Percentiles rank a stretch among this genome's conserved stretches.
These are phyloP conservation scores for Callionymus lyra DNA, from an alignment of 2,113 vertebrate genomes.

Conservation along the genomic window DNA sequence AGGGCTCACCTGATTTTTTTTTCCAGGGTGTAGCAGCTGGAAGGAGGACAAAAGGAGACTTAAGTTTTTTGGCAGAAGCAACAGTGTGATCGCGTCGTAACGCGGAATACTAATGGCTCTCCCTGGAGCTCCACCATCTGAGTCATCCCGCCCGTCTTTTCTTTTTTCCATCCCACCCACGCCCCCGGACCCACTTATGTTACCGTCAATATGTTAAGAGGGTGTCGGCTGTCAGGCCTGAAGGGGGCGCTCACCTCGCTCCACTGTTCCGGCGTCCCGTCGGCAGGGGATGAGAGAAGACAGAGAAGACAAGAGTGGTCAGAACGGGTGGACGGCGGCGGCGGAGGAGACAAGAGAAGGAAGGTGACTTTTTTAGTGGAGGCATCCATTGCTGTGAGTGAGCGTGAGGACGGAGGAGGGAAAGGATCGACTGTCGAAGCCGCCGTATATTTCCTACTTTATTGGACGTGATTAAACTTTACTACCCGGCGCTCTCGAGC, in stretches of 20 bases:
- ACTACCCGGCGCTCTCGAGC: slow-evolving; percentile 1
- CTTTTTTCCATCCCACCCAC: slow-evolving; percentile 18
- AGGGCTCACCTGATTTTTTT: slow-evolving; percentile 81
- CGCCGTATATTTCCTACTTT: slow-evolving; percentile 10
- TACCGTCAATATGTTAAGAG: slow-evolving; percentile 27
- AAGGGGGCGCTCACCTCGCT: slow-evolving; percentile 62
- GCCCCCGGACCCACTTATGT: slow-evolving; percentile 14
- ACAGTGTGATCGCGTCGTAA: slow-evolving; percentile 39
- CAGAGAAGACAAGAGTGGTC: slow-evolving; percentile 38
- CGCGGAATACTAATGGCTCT: slow-evolving; percentile 56
- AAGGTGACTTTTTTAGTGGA: slow-evolving; percentile 31
- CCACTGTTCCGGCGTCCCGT: slow-evolving; percentile 55
- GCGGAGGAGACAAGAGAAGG: slow-evolving; percentile 15
- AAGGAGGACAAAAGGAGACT: slow-evolving; percentile 59
- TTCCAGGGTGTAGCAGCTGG: slow-evolving; percentile 85
- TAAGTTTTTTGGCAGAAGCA: slow-evolving; percentile 54
- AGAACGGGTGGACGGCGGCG: slow-evolving; percentile 18
- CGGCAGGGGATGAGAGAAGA: slow-evolving; percentile 33
- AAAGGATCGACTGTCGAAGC: slow-evolving; percentile 1
- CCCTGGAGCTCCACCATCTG: slow-evolving; percentile 38
- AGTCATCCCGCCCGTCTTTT: slow-evolving; percentile 40
- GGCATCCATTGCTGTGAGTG: slow-evolving; percentile 23
- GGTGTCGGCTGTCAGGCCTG: slow-evolving; percentile 4
- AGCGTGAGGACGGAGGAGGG: slow-evolving; percentile 3
- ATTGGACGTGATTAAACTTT: slow-evolving; percentile 15